These are phyloP conservation scores for Puma concolor DNA, from an alignment of 2,113 vertebrate genomes.

Conservation along the genomic window DNA sequence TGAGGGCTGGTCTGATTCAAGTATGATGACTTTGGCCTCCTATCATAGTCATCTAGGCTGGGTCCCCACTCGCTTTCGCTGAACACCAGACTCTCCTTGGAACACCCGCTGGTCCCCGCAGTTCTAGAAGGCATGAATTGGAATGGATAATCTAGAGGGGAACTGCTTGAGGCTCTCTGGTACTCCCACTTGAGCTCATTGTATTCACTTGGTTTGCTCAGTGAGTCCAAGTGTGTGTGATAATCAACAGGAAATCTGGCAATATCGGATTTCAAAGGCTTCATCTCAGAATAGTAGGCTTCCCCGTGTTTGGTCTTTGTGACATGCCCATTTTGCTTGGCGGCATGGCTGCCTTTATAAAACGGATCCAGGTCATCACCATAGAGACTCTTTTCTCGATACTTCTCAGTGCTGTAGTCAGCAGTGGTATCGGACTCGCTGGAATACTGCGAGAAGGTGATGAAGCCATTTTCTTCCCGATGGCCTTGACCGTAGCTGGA, in stretches of 20 bases:
- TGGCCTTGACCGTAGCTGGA: slow-evolving; percentile 85
- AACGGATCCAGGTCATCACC: slow-evolving; percentile 91
- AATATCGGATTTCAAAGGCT: slow-evolving; percentile 91
- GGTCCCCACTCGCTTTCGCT: slow-evolving; percentile 92
- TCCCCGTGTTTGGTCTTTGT: slow-evolving; percentile 86
- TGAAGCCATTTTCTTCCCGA: slow-evolving; percentile 95
- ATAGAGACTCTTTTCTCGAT: slow-evolving; percentile 86
- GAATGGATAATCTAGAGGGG: slow-evolving; percentile 93
- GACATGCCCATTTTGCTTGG: slow-evolving; percentile 94
- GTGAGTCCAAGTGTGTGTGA: slow-evolving; percentile 92
- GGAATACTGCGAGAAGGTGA: slow-evolving; percentile 94
- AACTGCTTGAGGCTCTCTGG: slow-evolving; percentile 86
- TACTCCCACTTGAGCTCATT: slow-evolving; percentile 86
- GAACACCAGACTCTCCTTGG: slow-evolving; percentile 92
- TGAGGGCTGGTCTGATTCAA: slow-evolving; percentile 94
- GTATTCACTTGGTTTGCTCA: slow-evolving; percentile 89
- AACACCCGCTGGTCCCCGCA: slow-evolving; percentile 90
- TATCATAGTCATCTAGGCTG: slow-evolving; percentile 93
- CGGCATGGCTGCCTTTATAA: slow-evolving; percentile 84
- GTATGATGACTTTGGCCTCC: slow-evolving; percentile 96
- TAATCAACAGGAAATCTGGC: slow-evolving; percentile 92
- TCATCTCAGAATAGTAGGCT: slow-evolving; percentile 93
- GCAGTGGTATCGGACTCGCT: slow-evolving; percentile 93
- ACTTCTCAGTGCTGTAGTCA: slow-evolving; percentile 88
- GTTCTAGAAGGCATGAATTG: slow-evolving; percentile 90